Evolutionary conservation across 2,888 invertebrate genomes (phyloP).

Genomic region (Teleiodes luculella): DNA sequence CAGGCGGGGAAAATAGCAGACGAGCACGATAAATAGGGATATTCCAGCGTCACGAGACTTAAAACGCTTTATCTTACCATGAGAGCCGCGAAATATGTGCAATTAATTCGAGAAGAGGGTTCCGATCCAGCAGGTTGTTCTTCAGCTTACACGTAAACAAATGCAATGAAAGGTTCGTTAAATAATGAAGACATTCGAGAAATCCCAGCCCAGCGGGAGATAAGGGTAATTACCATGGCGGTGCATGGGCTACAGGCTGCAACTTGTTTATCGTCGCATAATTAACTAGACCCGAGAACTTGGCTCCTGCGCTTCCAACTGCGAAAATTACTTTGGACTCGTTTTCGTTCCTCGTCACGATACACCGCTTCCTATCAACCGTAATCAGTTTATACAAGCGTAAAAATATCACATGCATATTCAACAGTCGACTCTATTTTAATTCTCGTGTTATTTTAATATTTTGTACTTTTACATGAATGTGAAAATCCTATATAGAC

Average conservation of each 20-base stretch:
- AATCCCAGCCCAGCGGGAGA: constrained; percentile 18
- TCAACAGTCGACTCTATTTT: neutral
- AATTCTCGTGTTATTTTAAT: no score
- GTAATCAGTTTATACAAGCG: constrained; percentile 11
- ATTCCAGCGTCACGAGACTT: no score
- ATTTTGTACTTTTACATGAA: neutral
- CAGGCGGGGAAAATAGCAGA: no score
- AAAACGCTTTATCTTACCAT: no score
- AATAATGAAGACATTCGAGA: constrained; percentile 21
- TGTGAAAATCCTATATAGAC: no score
- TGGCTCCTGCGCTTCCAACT: constrained; percentile 23
- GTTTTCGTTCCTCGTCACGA: constrained; percentile 10
- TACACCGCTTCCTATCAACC: constrained; percentile 16
- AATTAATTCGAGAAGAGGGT: constrained; percentile 13
- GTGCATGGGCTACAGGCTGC: constrained; percentile 31
- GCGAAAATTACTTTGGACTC: constrained; percentile 26
- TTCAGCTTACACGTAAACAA: constrained; percentile 22
- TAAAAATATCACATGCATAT: constrained; percentile 10
- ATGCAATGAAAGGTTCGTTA: constrained; percentile 20
- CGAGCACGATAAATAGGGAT: no score
- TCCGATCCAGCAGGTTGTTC: constrained; percentile 9
- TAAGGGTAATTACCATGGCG: constrained; percentile 50
- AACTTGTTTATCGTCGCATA: constrained; percentile 52
- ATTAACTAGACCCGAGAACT: constrained; percentile 39
- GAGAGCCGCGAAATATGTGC: constrained; percentile 1